Evolutionary conservation across 2,113 vertebrate species (phyloP).

Genomic region (Macroglossus sobrinus): DNA sequence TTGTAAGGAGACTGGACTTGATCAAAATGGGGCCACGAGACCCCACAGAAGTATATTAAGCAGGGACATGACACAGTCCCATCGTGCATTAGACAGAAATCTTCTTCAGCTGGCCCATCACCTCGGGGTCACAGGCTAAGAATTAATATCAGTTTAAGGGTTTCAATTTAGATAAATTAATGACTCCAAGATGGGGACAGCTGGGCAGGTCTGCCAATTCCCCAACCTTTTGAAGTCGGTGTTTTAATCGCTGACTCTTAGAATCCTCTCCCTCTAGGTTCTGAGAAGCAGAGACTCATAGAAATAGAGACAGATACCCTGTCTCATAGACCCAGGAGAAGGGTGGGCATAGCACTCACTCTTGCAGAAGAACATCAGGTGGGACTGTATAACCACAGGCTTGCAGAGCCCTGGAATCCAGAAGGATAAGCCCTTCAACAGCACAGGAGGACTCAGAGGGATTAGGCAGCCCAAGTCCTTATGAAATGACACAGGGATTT

Average conservation of each 20-base stretch:
- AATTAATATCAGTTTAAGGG: neutral
- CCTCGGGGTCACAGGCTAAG: neutral
- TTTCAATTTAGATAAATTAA: neutral
- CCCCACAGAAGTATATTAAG: neutral
- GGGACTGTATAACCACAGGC: neutral
- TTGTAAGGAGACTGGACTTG: rapidly evolving
- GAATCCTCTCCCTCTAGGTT: neutral
- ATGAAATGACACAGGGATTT: neutral
- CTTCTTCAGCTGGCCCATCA: neutral
- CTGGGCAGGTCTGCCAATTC: neutral
- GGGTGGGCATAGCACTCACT: rapidly evolving
- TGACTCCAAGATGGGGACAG: neutral
- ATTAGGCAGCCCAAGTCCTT: neutral
- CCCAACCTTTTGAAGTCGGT: neutral
- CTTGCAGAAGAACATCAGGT: rapidly evolving
- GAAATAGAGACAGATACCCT: neutral
- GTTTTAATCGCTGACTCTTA: neutral
- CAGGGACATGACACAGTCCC: neutral
- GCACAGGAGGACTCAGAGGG: rapidly evolving
- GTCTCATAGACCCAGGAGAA: neutral
- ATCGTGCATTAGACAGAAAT: neutral
- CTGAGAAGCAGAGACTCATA: neutral
- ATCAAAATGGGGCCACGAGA: neutral
- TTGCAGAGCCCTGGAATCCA: neutral
- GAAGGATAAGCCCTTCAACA: rapidly evolving